Evolutionary conservation across 2,113 vertebrate genomes (phyloP).

Genomic region (Martes martes): DNA sequence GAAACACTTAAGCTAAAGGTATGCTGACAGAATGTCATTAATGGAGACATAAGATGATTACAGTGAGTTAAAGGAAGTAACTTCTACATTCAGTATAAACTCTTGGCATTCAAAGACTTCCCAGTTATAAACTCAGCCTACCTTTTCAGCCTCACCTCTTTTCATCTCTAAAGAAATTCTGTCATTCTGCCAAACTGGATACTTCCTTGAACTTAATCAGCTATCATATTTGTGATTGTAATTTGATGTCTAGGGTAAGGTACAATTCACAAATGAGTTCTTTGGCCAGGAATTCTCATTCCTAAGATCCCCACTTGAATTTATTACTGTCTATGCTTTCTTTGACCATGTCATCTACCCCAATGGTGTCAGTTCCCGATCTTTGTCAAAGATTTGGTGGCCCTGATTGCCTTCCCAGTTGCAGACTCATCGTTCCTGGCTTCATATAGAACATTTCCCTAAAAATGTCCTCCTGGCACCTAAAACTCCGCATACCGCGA

Average conservation of each 20-base stretch:
- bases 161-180: background rate
- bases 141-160: background rate
- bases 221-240: slow-evolving; percentile 1
- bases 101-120: slow-evolving; percentile 23
- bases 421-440: background rate
- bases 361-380: background rate
- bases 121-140: background rate
- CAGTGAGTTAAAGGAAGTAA: slow-evolving; percentile 42
- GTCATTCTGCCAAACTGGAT: slow-evolving; percentile 16
- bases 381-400: background rate
- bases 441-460: background rate
- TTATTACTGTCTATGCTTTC: background rate
- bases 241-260: slow-evolving; percentile 31
- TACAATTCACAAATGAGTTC: background rate
- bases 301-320: background rate
- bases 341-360: background rate
- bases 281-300: slow-evolving; percentile 26
- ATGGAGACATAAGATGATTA: slow-evolving; percentile 63
- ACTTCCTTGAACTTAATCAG: background rate
- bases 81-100: slow-evolving; percentile 11
- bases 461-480: background rate
- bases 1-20: slow-evolving; percentile 44
- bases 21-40: slow-evolving; percentile 45
- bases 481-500: background rate
- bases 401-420: background rate